Conservation (phyloP, 2,113 vertebrate species). For the Eulemur macaco region DNA sequence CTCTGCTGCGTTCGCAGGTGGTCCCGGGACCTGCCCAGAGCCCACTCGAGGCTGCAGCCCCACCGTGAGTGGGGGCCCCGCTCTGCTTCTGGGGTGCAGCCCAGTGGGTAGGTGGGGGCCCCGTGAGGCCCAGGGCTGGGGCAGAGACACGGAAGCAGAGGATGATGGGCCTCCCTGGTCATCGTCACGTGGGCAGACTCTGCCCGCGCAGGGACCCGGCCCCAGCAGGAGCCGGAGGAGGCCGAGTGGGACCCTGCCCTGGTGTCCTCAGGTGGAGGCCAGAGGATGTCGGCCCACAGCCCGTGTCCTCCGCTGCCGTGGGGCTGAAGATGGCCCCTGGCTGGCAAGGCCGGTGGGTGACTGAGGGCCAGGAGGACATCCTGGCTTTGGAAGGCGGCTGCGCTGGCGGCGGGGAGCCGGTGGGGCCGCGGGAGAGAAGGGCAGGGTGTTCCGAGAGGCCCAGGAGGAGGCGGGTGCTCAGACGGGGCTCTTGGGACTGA, state of each 20-base stretch:
- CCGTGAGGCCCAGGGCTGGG: neutral
- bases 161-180: no score
- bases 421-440: accelerated
- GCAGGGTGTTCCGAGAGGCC: neutral
- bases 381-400: neutral
- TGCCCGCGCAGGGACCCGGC: neutral
- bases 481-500: accelerated
- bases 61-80: accelerated
- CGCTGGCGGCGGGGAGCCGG: neutral
- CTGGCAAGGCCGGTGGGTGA: accelerated
- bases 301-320: no score
- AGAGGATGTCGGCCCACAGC: neutral
- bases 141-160: no score
- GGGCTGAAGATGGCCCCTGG: no score
- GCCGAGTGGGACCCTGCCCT: neutral
- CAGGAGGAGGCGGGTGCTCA: neutral
- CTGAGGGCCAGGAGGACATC: neutral
- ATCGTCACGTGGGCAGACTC: neutral
- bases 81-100: neutral
- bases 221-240: accelerated
- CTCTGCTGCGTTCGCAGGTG: neutral
- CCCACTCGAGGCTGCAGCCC: accelerated
- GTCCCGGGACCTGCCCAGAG: neutral
- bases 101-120: accelerated
- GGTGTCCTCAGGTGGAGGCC: neutral